Evolutionary conservation across 2,888 invertebrate genomes (phyloP).

Genomic region (Pandemis corylana): DNA sequence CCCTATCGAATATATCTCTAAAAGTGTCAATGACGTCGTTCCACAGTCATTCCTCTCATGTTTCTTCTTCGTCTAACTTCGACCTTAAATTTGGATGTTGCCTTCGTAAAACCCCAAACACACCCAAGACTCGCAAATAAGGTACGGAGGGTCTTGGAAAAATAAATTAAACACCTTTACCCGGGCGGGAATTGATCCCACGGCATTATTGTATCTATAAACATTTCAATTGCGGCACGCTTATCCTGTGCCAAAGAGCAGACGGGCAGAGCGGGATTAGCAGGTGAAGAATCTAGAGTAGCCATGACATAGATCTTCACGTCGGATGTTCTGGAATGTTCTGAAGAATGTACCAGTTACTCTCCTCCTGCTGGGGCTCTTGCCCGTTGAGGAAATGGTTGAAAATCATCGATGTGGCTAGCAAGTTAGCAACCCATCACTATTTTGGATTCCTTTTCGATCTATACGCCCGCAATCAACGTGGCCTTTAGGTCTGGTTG

Average conservation of each 20-base stretch:
- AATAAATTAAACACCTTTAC: slow-evolving; percentile 75
- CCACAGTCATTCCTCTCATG: too few species aligned
- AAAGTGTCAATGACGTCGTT: too few species aligned
- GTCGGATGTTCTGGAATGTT: background rate
- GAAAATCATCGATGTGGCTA: too few species aligned
- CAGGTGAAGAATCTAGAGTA: background rate
- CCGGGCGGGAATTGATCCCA: slow-evolving; percentile 72
- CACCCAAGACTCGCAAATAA: slow-evolving; percentile 40
- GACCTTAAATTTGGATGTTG: slow-evolving; percentile 8
- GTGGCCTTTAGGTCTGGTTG: too few species aligned
- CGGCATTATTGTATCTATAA: slow-evolving; percentile 79
- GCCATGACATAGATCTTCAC: background rate
- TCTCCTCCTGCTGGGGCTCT: too few species aligned
- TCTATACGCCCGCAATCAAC: too few species aligned
- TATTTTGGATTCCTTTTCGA: too few species aligned
- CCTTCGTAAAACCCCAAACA: slow-evolving; percentile 27
- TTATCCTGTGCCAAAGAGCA: slow-evolving; percentile 47
- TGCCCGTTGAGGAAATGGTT: too few species aligned
- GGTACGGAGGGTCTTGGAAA: slow-evolving; percentile 59
- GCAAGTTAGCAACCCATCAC: too few species aligned
- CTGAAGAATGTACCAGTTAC: background rate
- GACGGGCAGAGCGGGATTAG: slow-evolving; percentile 17
- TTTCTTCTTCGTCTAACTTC: background rate
- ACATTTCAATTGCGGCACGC: slow-evolving; percentile 76
- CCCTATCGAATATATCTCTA: too few species aligned